Conservation (phyloP, 2,797 vertebrate species). For the Tenualosa thibaudeaui region DNA sequence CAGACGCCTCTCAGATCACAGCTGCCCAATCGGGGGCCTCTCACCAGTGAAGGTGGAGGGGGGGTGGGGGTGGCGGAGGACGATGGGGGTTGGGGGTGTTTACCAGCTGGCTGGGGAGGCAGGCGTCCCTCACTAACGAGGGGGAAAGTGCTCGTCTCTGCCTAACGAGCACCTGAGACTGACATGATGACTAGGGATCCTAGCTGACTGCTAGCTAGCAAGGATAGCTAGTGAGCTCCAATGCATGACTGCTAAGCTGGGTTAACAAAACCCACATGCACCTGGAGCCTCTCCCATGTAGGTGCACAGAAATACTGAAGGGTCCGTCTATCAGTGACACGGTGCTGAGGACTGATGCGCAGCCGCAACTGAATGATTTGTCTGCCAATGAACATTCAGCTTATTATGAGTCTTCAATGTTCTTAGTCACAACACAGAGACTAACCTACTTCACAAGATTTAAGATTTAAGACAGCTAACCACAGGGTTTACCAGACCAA, state of each 20-base stretch:
- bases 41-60: not conserved
- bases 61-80: not conserved
- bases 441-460: not conserved
- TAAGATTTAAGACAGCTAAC: not conserved
- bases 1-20: not conserved
- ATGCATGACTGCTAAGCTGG: not conserved
- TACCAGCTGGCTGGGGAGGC: conserved; percentile 5
- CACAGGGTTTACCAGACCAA: too few relatives aligned
- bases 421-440: not conserved
- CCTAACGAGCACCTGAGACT: conserved; percentile 3
- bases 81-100: not conserved
- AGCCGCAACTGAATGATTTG: not conserved
- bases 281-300: not conserved
- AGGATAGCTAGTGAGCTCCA: not conserved
- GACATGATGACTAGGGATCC: conserved; percentile 5
- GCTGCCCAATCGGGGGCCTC: not conserved
- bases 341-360: not conserved
- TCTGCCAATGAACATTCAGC: not conserved
- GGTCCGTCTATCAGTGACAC: too few relatives aligned
- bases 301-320: too few relatives aligned
- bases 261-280: not conserved
- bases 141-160: not conserved
- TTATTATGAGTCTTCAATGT: not conserved
- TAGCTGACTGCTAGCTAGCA: too few relatives aligned
- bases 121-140: not conserved